Conservation (phyloP, 2,888 invertebrate species). For the Tridacna crocea region DNA sequence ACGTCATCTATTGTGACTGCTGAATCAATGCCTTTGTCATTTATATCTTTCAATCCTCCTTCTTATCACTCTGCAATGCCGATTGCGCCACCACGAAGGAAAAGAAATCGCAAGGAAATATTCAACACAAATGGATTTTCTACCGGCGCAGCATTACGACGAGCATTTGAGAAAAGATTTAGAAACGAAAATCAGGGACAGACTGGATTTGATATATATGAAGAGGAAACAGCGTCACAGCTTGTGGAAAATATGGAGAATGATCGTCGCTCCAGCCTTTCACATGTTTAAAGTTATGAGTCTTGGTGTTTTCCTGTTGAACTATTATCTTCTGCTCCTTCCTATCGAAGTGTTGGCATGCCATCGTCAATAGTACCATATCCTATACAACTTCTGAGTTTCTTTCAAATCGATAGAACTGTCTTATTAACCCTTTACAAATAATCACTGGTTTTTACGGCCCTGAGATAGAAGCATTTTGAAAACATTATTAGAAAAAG, state of each 20-base stretch:
- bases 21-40: slow-evolving; percentile 45
- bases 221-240: not conserved
- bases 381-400: no score
- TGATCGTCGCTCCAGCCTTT: slow-evolving; percentile 5
- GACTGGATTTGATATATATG: slow-evolving; percentile 17
- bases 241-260: not conserved
- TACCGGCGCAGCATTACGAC: slow-evolving; percentile 66
- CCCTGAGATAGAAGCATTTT: no score
- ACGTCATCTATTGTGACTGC: slow-evolving; percentile 54
- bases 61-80: slow-evolving; percentile 65
- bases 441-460: no score
- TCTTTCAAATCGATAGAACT: no score
- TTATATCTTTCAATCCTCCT: slow-evolving; percentile 57
- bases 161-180: slow-evolving; percentile 71
- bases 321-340: no score
- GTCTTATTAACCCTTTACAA: no score
- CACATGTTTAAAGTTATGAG: not conserved
- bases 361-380: no score
- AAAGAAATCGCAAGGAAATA: slow-evolving; percentile 54
- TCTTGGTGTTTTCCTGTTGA: no score
- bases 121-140: slow-evolving; percentile 66
- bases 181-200: slow-evolving; percentile 59
- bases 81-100: slow-evolving; percentile 18
- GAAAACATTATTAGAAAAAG: no score
- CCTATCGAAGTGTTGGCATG: no score